Base-by-base conservation (phyloP, 2,797 vertebrate species). In the Pterois miles region DNA sequence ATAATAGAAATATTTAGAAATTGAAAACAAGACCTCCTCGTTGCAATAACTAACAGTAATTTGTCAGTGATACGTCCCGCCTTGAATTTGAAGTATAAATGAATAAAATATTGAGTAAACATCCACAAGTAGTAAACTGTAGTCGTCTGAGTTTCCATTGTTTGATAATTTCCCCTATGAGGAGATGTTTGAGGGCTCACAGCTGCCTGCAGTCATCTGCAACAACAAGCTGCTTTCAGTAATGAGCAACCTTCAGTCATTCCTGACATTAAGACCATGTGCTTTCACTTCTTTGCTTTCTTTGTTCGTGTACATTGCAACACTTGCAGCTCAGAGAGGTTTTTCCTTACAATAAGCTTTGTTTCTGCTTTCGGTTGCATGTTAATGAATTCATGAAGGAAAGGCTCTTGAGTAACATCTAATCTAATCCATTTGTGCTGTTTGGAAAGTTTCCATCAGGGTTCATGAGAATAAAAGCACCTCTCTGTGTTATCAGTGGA, bases 131-230 rank as follows among this genome's bases (percentile, higher is more conserved):
- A 43, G 38, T 43, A 43, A 43, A 43, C 14, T 7, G 7, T 43
- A 29, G 27, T 29, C 27, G 3, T 29, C 27, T 29, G 27, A 43
- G 38, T 40, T 52, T 14, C 3, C 12, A 9, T 18, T 52, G 69
- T 62, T 50, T 50, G 22, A 27, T 8, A 23, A 25, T 8, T 20
- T 36, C n/a, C 5, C 31, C 2, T 25, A n/a, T 27, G 25, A 56
- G 11, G 31, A 62, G 18, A 9, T 18, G n/a, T 18, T 31, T 27
- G 23, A 3, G 66, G 69, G 38, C 70, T 3, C 63, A 40, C 36
- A 59, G 80, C 70, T 18, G 74, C 80, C 74, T 59, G 65, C 22
- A 76, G 72, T 73, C 64, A 6, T 54, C 58, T 6, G 18, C 64
- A 59, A 53, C 57, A 33, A 63, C 52, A 25, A 46, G 63, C 57